phyloP scores from a whole-genome alignment of 2,113 vertebrate species.

The Pituophis catenifer region DNA sequence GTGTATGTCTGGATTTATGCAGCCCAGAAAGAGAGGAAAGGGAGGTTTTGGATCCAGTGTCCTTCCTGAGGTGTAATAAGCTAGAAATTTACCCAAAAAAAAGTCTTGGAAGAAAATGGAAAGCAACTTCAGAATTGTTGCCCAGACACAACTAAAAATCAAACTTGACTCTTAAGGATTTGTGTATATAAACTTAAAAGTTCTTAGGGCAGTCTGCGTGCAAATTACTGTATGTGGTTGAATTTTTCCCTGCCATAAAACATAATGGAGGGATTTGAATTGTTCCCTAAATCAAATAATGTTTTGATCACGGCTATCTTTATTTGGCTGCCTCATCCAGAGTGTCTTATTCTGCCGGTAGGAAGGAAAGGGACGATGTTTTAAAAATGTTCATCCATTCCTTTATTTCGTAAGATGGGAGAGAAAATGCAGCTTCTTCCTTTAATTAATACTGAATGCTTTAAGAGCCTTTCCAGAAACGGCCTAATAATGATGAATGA shows the following conservation, averaged over 20 bases:
- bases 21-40: not conserved
- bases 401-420: not conserved
- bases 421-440: not conserved
- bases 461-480: not conserved
- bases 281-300: not conserved
- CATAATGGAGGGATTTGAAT: not conserved
- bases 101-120: not conserved
- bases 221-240: not conserved
- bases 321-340: not conserved
- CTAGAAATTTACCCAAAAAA: not conserved
- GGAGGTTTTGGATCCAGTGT: not conserved
- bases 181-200: not conserved
- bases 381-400: not conserved
- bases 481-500: not conserved
- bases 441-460: not conserved
- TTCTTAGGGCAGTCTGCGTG: not conserved
- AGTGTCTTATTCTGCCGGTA: not conserved
- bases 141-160: not conserved
- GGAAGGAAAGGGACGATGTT: not conserved
- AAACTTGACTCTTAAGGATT: not conserved
- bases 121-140: not conserved
- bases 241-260: not conserved
- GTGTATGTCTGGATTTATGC: not conserved
- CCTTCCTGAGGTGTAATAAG: not conserved
- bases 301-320: not conserved